Conservation (phyloP, 1,140 invertebrate species). For the Idris sp. region DNA sequence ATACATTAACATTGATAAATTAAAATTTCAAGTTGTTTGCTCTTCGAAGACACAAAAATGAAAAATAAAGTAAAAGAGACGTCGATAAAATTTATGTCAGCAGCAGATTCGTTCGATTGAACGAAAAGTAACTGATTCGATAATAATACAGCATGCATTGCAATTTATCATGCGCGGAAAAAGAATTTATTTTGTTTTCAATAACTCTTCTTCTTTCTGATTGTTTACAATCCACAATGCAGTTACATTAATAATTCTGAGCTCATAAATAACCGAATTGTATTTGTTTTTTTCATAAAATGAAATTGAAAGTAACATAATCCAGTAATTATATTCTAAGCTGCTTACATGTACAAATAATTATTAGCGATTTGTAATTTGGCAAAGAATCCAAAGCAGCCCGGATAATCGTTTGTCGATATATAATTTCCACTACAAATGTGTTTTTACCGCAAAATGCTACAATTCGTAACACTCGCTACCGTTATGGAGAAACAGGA, state of each 20-base stretch:
- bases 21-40: too few relatives aligned
- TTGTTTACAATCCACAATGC: slow-evolving; percentile 10
- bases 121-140: slow-evolving; percentile 27
- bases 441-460: slow-evolving; percentile 63
- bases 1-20: too few relatives aligned
- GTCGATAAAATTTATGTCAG: slow-evolving; percentile 25
- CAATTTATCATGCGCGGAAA: slow-evolving; percentile 17
- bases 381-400: slow-evolving; percentile 21
- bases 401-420: slow-evolving; percentile 45
- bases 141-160: slow-evolving; percentile 14
- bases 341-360: slow-evolving; percentile 28
- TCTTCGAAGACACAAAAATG: too few relatives aligned
- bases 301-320: too few relatives aligned
- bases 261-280: slow-evolving; percentile 3
- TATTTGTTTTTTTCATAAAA: background rate
- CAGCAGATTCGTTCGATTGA: slow-evolving; percentile 17
- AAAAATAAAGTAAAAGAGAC: too few relatives aligned
- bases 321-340: too few relatives aligned
- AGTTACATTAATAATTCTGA: slow-evolving; percentile 3
- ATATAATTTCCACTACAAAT: slow-evolving; percentile 48
- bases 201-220: slow-evolving; percentile 14
- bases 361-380: slow-evolving; percentile 28
- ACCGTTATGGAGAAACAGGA: slow-evolving; percentile 71
- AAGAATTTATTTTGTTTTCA: slow-evolving; percentile 19
- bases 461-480: slow-evolving; percentile 66